Conservation (phyloP, 1,140 invertebrate genomes). For the Bilobella aurantiaca region DNA sequence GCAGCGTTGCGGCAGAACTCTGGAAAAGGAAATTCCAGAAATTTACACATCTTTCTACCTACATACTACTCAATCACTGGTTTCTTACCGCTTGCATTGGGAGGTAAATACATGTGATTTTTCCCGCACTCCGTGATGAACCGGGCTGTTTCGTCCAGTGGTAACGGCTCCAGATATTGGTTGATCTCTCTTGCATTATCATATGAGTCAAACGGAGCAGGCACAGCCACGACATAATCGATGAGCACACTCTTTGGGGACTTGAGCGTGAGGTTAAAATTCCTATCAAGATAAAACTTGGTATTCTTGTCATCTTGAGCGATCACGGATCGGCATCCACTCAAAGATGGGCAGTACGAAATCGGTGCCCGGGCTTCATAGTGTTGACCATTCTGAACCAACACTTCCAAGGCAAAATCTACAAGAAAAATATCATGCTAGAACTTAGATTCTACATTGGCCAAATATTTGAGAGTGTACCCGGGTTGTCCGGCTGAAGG, state of each 20-base stretch:
- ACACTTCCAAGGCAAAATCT: conserved; percentile 44
- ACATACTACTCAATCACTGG: too few species aligned
- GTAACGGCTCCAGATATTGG: conserved; percentile 36
- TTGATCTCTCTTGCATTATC: conserved; percentile 48
- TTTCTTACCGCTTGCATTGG: too few species aligned
- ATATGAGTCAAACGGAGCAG: conserved; percentile 68
- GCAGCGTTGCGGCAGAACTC: conserved; percentile 80
- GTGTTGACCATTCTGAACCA: conserved; percentile 72
- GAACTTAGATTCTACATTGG: too few species aligned
- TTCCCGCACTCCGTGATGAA: conserved; percentile 80
- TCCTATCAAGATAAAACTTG: conserved; percentile 41
- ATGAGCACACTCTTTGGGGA: conserved; percentile 52
- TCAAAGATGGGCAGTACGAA: conserved; percentile 72
- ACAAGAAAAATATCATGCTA: too few species aligned
- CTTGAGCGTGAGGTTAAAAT: conserved; percentile 35
- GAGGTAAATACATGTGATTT: conserved; percentile 70
- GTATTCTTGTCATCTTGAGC: conserved; percentile 53
- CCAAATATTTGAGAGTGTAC: too few species aligned
- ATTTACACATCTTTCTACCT: too few species aligned
- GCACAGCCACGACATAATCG: conserved; percentile 66
- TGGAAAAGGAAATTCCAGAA: too few species aligned
- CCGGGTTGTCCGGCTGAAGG: too few species aligned
- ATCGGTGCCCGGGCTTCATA: conserved; percentile 65
- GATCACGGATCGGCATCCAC: conserved; percentile 76
- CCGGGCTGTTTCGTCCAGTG: conserved; percentile 75